phyloP scores from a whole-genome alignment of 2,888 invertebrate species.

The Tenthredo distinguenda region DNA sequence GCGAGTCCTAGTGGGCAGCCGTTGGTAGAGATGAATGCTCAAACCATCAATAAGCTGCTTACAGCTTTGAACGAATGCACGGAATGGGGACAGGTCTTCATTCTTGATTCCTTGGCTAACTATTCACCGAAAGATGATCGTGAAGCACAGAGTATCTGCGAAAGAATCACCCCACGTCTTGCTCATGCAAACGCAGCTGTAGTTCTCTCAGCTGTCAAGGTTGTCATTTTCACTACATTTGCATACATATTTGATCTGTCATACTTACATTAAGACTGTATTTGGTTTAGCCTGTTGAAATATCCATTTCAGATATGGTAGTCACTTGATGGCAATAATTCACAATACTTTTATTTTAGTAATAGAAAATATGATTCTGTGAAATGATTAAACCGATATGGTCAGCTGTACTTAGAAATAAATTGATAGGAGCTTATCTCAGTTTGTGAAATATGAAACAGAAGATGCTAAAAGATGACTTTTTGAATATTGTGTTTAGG shows the following conservation, averaged over 20 bases:
- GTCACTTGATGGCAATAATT: not conserved
- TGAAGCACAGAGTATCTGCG: constrained; percentile 99
- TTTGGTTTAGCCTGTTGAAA: not conserved
- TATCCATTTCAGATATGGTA: not conserved
- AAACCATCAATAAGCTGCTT: constrained; percentile 97
- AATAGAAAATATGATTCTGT: not conserved
- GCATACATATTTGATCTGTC: not conserved
- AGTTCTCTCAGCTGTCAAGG: constrained; percentile 98
- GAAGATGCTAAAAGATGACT: not conserved
- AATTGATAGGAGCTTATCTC: not conserved
- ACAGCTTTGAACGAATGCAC: constrained; percentile 99
- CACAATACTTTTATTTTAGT: not conserved
- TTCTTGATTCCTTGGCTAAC: constrained; percentile 97
- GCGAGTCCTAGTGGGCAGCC: constrained; percentile 97
- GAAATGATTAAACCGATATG: not conserved
- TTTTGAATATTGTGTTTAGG: constrained; percentile 75
- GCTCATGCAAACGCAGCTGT: constrained; percentile 99
- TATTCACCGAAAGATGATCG: constrained; percentile 98
- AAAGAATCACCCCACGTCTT: constrained; percentile 96
- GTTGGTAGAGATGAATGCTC: constrained; percentile 97
- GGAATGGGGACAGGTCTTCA: constrained; percentile 99
- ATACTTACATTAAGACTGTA: not conserved
- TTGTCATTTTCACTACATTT: constrained; percentile 71
- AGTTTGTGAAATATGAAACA: not conserved
- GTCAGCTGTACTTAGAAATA: not conserved